phyloP scores from a whole-genome alignment of 1,140 invertebrate species.

The Orius insidiosus region DNA sequence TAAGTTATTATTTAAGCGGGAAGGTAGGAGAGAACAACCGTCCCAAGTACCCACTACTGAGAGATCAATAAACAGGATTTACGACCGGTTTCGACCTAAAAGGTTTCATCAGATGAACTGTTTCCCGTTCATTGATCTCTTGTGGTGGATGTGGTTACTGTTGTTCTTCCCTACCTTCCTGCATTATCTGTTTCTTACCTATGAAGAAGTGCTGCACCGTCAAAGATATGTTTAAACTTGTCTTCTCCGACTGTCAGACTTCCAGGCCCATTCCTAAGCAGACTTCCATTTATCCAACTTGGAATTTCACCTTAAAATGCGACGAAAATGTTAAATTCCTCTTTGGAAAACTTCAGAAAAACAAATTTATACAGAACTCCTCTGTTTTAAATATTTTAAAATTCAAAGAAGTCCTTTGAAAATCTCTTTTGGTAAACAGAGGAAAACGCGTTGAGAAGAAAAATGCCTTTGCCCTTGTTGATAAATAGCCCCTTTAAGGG shows the following conservation, averaged over 20 bases:
- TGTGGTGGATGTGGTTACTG: background rate
- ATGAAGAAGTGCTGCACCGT: conserved; percentile 68
- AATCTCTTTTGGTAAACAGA: too few relatives aligned
- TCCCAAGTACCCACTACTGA: too few relatives aligned
- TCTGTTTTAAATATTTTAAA: too few relatives aligned
- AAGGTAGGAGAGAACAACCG: background rate
- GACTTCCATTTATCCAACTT: conserved; percentile 54
- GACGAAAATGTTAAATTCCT: background rate
- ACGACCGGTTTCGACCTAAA: too few relatives aligned
- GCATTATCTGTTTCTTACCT: conserved; percentile 33
- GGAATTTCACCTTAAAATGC: conserved; percentile 43
- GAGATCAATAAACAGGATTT: background rate
- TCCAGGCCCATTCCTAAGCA: conserved; percentile 73
- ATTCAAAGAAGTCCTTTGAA: too few relatives aligned
- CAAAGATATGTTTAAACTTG: conserved; percentile 65
- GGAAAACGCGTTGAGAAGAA: too few relatives aligned
- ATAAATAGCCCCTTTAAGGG: too few relatives aligned
- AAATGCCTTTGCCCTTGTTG: too few relatives aligned
- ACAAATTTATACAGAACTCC: too few relatives aligned
- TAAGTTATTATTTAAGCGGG: background rate
- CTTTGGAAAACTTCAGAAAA: too few relatives aligned
- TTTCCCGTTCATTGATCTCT: too few relatives aligned
- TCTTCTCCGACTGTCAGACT: conserved; percentile 60
- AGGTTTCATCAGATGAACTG: too few relatives aligned
- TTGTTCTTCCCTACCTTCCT: background rate